Evolutionary conservation across 2,888 invertebrate genomes (phyloP).

Genomic region (Rhagonycha lutea): DNA sequence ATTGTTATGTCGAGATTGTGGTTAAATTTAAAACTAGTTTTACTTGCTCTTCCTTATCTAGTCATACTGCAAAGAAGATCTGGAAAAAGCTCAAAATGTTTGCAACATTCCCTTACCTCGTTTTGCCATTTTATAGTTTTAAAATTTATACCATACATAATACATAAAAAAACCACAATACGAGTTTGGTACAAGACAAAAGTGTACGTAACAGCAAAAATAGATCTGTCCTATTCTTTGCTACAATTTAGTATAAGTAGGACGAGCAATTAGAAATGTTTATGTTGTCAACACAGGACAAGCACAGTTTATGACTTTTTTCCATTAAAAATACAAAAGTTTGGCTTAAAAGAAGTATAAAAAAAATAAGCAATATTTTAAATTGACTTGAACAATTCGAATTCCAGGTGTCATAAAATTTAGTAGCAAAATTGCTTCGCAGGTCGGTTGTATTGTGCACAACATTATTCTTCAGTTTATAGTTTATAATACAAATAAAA

Average conservation of each 20-base stretch:
- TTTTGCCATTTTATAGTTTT: not conserved
- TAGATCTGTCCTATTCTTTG: too few species aligned
- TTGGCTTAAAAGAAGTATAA: not conserved
- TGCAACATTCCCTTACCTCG: conserved; percentile 6
- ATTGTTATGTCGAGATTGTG: conserved; percentile 34
- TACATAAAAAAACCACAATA: not conserved
- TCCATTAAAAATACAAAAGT: not conserved
- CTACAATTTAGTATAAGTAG: too few species aligned
- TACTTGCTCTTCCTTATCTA: conserved; percentile 26
- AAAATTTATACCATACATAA: not conserved
- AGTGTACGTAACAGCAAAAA: not conserved
- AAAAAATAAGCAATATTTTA: not conserved
- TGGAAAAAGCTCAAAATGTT: conserved; percentile 17
- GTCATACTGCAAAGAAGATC: conserved; percentile 7
- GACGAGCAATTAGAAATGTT: not conserved
- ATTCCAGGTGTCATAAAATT: not conserved
- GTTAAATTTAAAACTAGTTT: conserved; percentile 29
- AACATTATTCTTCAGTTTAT: not conserved
- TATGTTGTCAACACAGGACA: not conserved
- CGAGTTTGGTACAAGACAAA: not conserved
- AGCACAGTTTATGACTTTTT: not conserved
- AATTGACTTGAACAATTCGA: not conserved
- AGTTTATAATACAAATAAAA: not conserved
- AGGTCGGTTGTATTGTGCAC: not conserved
- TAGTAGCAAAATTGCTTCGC: not conserved